These are phyloP conservation scores for Acanthosoma haemorrhoidale DNA, from an alignment of 2,888 invertebrate species.

Conservation along the genomic window DNA sequence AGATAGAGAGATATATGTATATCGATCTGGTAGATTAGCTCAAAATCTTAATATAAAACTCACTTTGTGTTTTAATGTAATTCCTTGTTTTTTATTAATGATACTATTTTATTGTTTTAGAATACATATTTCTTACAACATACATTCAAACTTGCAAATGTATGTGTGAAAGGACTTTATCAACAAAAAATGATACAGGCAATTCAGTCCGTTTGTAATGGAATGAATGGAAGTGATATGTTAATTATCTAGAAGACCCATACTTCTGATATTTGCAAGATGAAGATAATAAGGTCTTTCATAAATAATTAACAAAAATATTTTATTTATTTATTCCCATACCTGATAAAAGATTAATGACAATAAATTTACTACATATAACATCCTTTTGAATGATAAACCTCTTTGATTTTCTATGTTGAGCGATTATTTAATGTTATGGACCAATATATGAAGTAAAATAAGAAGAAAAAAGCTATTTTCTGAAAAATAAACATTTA, in stretches of 20 bases:
- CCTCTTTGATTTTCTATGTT: constrained; percentile 36
- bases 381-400: constrained; percentile 36
- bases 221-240: background rate
- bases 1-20: too few relatives aligned
- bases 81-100: too few relatives aligned
- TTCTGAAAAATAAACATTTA: constrained; percentile 15
- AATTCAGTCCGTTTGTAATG: constrained; percentile 18
- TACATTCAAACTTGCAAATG: constrained; percentile 33
- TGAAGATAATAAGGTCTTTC: background rate
- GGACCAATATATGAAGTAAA: background rate
- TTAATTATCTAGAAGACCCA: background rate
- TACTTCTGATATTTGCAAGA: too few relatives aligned
- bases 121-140: constrained; percentile 34
- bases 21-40: too few relatives aligned
- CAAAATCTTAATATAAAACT: too few relatives aligned
- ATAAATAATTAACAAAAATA: constrained; percentile 34
- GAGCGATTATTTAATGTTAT: constrained; percentile 32
- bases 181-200: background rate
- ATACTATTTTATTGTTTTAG: too few relatives aligned
- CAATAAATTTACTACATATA: constrained; percentile 42
- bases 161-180: constrained; percentile 26
- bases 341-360: constrained; percentile 38
- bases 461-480: constrained; percentile 24
- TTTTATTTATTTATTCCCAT: constrained; percentile 37
- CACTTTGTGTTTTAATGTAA: too few relatives aligned